Base-by-base conservation (phyloP, 2,113 vertebrate genomes). In the Poecile atricapillus region DNA sequence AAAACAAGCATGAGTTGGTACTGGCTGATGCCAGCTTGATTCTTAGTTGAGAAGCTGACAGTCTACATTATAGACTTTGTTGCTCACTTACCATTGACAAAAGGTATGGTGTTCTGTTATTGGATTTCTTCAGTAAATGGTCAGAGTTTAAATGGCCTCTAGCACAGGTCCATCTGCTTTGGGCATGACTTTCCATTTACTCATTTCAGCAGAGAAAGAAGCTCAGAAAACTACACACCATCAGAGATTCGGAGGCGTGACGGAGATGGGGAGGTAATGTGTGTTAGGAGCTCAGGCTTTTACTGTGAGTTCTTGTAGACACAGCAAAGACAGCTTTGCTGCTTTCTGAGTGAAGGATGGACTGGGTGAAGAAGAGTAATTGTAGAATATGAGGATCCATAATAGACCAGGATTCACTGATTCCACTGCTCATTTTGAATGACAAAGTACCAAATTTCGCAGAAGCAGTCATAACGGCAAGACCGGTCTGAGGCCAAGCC, bases 201-300 rank as follows among this genome's bases (percentile, higher is more conserved):
- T 75, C 62, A 82, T 84, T 84, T 89, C 49, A 82, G 22, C 70
- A 79, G 47, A 83, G 55, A 49, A 87, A 44, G 79, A 52, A 93
- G 44, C 24, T 87, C 41, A 60, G 58, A 79, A 84, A 76, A 87
- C 31, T 14, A 8, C 10, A 3, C 28, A 4, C 15, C 11, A 35
- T 43, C 80, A 49, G 50, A 65, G 37, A 24, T 82, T 55, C 0
- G 9, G 52, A 55, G 27, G 15, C 19, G 10, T 18, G 63, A 35
- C 47, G 62, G 52, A 37, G 37, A 16, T 53, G 37, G 11, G 21
- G 43, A 78, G 37, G 16, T 62, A n/a, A 43, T 21, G 11, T 37
- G 37, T 55, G 16, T 31, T 62, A 56, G 47, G 28, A 81, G 19
- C 39, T 81, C 69, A 46, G 63, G 47, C 55, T 91, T 81, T 87